These are phyloP conservation scores for Melanotaenia trifasciata DNA, from an alignment of 2,797 vertebrate species.

Conservation along the genomic window DNA sequence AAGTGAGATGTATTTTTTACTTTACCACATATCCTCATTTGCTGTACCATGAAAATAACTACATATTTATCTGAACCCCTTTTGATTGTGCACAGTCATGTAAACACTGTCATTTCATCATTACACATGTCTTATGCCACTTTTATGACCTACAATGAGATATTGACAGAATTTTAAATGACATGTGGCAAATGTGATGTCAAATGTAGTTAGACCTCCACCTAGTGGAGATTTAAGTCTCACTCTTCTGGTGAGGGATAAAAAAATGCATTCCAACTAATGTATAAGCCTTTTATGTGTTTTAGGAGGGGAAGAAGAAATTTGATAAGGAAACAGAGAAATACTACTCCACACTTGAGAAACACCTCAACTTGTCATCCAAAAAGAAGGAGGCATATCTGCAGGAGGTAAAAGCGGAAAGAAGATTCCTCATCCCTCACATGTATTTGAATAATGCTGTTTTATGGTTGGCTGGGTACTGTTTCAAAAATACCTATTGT, in stretches of 20 bases:
- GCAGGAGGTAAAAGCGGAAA: constrained; percentile 89
- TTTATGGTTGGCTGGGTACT: constrained; percentile 35
- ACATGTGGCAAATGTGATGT: constrained; percentile 10
- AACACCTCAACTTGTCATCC: constrained; percentile 95
- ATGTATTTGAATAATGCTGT: constrained; percentile 55
- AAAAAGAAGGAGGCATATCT: constrained; percentile 98
- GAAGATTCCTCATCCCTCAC: constrained; percentile 38
- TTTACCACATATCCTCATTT: constrained; percentile 34
- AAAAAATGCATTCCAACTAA: constrained; percentile 9
- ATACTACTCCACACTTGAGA: constrained; percentile 96
- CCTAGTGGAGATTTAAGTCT: constrained; percentile 68
- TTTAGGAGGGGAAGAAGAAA: constrained; percentile 96
- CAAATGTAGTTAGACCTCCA: constrained; percentile 71
- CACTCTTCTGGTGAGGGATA: constrained; percentile 14
- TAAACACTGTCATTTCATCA: constrained; percentile 39
- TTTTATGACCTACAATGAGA: constrained; percentile 64
- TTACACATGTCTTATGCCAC: constrained; percentile 45
- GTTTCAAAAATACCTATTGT: constrained; percentile 31
- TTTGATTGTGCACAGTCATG: constrained; percentile 46
- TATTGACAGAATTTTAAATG: constrained; percentile 48
- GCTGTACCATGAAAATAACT: constrained; percentile 21
- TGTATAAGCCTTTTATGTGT: constrained; percentile 41
- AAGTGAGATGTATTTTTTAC: constrained; percentile 36
- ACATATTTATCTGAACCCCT: constrained; percentile 23
- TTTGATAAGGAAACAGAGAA: constrained; percentile 99